Evolutionary conservation across 2,888 invertebrate genomes (phyloP), one percentile per base, ranked within the genome.

Genomic region (Melangyna quadrimaculata): DNA sequence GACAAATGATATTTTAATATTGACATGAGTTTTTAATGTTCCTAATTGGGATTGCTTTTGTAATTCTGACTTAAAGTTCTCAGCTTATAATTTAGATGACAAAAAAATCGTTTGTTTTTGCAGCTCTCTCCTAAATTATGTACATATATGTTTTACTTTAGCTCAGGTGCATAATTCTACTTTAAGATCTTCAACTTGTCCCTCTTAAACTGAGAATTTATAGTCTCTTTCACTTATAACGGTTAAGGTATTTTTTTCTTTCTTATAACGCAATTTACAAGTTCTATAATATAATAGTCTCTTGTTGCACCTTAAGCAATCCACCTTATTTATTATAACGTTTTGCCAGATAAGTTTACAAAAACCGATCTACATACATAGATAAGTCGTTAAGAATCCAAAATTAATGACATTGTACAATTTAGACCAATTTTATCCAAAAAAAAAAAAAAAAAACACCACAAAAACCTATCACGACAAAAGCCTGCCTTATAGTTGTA

Each of bases 351-450:
- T 19, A 17, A 32, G 12, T 14, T 14, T 14, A 8, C 8, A 3
- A 35, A n/a, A 19, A 22, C 37, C 1, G 37, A 59, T 59, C 27
- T 63, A 43, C 63, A 27, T 43, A 63, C 63, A 63, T 12, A 63
- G 63, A 43, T 43, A 63, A 43, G 1, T 9, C n/a, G 24, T 27
- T 19, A 19, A 35, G 27, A 63, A 17, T 27, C 24, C 17, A n/a
- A 27, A 61, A 43, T 63, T 24, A 63, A 63, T 10, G 37, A 17
- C 43, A 43, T 43, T 63, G 17, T 17, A 63, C 27, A 63, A 63
- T 43, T 0, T 43, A 27, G 27, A 43, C 43, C 63, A 63, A 27
- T 43, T 63, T 40, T 17, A 43, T 17, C 40, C 37, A 59, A 19
- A 14, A 59, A 59, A 22, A 37, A 40, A 14, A 59, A 59, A 22